Evolutionary conservation across 1,140 invertebrate genomes (phyloP).

Genomic region (Hormaphis cornu): DNA sequence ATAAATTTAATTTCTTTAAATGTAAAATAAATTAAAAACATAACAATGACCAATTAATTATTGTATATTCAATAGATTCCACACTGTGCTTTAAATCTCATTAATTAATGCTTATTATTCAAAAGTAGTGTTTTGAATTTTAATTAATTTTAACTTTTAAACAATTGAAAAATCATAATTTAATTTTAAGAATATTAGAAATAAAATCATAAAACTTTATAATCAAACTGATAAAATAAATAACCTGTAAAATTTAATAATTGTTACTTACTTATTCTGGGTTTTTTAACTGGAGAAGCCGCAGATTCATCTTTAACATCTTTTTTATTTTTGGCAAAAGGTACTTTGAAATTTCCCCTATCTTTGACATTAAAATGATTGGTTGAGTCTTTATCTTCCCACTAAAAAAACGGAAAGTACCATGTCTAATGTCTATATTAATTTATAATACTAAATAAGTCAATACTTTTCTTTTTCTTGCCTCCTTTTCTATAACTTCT

Average conservation of each 20-base stretch:
- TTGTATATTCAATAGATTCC: no score
- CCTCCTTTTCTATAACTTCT: background rate
- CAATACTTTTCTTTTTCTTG: conserved; percentile 24
- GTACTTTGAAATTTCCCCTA: conserved; percentile 14
- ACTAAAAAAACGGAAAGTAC: background rate
- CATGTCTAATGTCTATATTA: background rate
- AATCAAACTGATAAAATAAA: no score
- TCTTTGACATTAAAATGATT: background rate
- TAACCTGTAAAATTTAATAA: background rate
- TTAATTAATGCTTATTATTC: no score
- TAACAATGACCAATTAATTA: no score
- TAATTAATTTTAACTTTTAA: no score
- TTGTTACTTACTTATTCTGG: conserved; percentile 1
- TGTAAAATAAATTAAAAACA: no score
- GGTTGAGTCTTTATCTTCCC: conserved; percentile 4
- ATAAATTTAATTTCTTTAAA: no score
- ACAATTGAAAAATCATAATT: no score
- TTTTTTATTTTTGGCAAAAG: background rate
- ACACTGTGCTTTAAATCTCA: no score
- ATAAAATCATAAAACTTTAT: no score
- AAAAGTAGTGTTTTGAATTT: no score
- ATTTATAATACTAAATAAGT: background rate
- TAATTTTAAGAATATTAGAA: no score
- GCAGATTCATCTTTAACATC: background rate
- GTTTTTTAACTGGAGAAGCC: conserved; percentile 1